Base-by-base conservation (phyloP, 30 jellyfish, hydroid and myxozoan genomes). In the Sanderia malayensis region DNA sequence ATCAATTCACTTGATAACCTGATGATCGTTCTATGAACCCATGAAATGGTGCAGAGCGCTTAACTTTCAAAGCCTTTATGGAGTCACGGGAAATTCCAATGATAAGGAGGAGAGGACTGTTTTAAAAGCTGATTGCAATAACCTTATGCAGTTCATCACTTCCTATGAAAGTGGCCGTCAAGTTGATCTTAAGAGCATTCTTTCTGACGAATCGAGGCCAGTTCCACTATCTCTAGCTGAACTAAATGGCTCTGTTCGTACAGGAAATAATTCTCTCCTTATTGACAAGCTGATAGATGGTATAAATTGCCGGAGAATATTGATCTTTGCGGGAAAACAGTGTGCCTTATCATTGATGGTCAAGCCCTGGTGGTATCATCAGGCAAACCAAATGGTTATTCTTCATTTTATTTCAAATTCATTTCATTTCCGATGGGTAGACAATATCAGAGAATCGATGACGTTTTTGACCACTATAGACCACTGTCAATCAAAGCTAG, bases 201-300 rank as follows among this genome's bases (percentile, higher is more conserved):
- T 63, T 28, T 26, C 57, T 28, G 28, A 63, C 47, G 76, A 63
- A 21, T 31, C 20, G 57, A 31, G 27, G 57, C 76, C 58, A 63
- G 76, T 63, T 63, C 76, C 58, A 22, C 76, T 29, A 26, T 28
- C 76, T 26, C 25, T 63, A 1, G 58, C 76, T 63, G 76, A 63
- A 31, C 28, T 31, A 44, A 63, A 63, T 29, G 76, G 76, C 47
- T 26, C 76, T 31, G 20, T 63, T 26, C 59, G 76, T 22, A 63
- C 58, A 20, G 76, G 76, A 26, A 63, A 29, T 34, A 63, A 29
- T 4, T 18, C 76, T 29, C 58, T 63, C 76, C 58, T 63, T 26
- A 26, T 63, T 11, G 58, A 63, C 57, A 31, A 63, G 58, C 57
- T 63, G 21, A 63, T 58, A 34, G 76, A 28, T 63, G 58, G 58